These are phyloP conservation scores for Condylostylus longicornis DNA, from an alignment of 1,140 invertebrate genomes.

Conservation along the genomic window DNA sequence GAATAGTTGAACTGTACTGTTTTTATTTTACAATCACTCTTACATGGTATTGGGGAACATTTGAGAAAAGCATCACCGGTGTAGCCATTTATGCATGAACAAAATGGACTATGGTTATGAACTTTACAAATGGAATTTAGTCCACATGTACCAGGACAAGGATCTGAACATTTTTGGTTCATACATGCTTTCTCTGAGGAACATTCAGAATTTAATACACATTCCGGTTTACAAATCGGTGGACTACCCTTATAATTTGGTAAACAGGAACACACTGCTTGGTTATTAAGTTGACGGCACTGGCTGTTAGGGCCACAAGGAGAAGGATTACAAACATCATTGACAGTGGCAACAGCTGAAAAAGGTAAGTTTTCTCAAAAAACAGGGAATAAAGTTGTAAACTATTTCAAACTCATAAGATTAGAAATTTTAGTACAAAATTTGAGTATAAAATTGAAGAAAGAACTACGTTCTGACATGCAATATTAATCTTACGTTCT, in stretches of 20 bases:
- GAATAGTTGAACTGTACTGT: no score
- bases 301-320: slow-evolving; percentile 50
- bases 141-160: slow-evolving; percentile 52
- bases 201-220: slow-evolving; percentile 49
- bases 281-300: slow-evolving; percentile 43
- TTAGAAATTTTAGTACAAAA: no score
- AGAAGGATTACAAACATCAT: slow-evolving; percentile 49
- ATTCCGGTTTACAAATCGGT: slow-evolving; percentile 53
- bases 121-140: slow-evolving; percentile 51
- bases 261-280: slow-evolving; percentile 49
- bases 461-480: no score
- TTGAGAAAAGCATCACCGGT: slow-evolving; percentile 50
- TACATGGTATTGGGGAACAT: slow-evolving; percentile 42
- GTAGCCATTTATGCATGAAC: slow-evolving; percentile 46
- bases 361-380: no score
- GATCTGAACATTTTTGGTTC: slow-evolving; percentile 51
- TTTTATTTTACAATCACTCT: slow-evolving; percentile 32
- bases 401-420: no score
- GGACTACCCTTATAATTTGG: slow-evolving; percentile 43
- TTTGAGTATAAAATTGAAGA: no score
- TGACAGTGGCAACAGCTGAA: no score
- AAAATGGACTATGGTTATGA: slow-evolving; percentile 52
- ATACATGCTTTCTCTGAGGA: slow-evolving; percentile 46
- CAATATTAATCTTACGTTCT: slow-evolving; percentile 40
- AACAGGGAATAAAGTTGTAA: no score